These are phyloP conservation scores for Caerostris extrusa DNA, from an alignment of 1,140 invertebrate genomes.

Conservation along the genomic window DNA sequence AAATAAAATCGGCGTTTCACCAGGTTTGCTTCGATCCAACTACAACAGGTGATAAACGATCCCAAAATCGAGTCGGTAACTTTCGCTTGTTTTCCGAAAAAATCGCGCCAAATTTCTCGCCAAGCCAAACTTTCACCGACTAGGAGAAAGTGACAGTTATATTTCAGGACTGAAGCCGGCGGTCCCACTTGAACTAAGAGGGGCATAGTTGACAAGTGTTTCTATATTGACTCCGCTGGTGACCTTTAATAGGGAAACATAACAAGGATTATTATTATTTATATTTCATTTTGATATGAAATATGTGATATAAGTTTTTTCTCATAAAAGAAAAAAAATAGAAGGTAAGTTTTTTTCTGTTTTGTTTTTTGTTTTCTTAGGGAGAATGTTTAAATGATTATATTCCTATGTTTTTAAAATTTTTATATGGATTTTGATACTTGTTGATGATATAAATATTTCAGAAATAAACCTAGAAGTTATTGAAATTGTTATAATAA, in stretches of 20 bases:
- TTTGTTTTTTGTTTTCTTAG: background rate
- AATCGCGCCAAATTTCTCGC: constrained; percentile 42
- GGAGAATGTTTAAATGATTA: background rate
- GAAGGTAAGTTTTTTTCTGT: background rate
- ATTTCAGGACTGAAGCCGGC: background rate
- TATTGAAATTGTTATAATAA: too few relatives aligned
- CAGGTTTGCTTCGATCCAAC: background rate
- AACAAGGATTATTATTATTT: background rate
- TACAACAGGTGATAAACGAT: background rate
- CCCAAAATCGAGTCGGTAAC: background rate
- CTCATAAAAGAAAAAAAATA: background rate
- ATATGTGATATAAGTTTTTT: constrained; percentile 5
- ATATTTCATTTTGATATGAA: background rate
- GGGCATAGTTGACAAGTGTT: constrained; percentile 34
- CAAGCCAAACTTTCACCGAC: background rate
- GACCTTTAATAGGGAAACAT: background rate
- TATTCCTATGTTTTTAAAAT: background rate
- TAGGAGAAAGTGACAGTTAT: constrained; percentile 30
- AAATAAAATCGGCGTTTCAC: background rate
- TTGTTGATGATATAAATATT: too few relatives aligned
- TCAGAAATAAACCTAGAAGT: too few relatives aligned
- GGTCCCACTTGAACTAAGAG: constrained; percentile 40
- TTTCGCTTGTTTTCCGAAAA: background rate
- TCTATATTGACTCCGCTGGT: constrained; percentile 17
- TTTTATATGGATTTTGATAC: too few relatives aligned